Conservation (phyloP, 92 coral and sea anemone genomes). For the Actinernus sp. region DNA sequence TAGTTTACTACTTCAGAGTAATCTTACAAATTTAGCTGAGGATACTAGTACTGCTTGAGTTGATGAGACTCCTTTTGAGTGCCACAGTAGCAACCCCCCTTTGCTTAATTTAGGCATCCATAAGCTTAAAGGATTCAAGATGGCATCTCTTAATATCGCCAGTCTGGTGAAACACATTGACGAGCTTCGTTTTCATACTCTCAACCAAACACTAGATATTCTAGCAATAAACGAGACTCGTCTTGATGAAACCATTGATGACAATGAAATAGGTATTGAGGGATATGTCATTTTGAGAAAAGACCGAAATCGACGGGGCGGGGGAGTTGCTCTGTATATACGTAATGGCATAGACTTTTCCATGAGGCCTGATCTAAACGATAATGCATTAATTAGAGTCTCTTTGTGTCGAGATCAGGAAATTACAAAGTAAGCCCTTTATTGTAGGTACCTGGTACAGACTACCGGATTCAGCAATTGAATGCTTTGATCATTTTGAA, state of each 20-base stretch:
- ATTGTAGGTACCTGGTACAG: too few species aligned
- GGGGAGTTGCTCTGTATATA: conserved; percentile 22
- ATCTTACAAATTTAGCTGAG: too few species aligned
- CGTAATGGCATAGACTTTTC: neutral
- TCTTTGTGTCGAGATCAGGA: too few species aligned
- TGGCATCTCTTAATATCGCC: conserved; percentile 25
- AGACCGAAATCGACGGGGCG: conserved; percentile 26
- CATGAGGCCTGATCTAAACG: too few species aligned
- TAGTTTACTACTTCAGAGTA: too few species aligned
- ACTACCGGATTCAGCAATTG: too few species aligned
- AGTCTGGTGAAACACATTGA: conserved; percentile 37
- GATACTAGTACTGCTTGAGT: too few species aligned
- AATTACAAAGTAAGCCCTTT: too few species aligned
- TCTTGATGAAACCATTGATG: conserved; percentile 16
- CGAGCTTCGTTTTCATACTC: conserved; percentile 3
- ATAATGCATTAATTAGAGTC: too few species aligned
- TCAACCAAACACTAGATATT: neutral
- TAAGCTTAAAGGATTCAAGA: conserved; percentile 16
- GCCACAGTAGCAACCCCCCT: too few species aligned
- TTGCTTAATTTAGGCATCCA: neutral
- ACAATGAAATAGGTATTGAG: conserved; percentile 8
- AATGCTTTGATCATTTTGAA: too few species aligned
- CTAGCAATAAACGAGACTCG: conserved; percentile 37
- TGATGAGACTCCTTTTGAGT: too few species aligned
- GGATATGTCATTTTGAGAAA: conserved; percentile 20